Base-by-base conservation (phyloP, 2,113 vertebrate species). In the Synchiropus splendidus region DNA sequence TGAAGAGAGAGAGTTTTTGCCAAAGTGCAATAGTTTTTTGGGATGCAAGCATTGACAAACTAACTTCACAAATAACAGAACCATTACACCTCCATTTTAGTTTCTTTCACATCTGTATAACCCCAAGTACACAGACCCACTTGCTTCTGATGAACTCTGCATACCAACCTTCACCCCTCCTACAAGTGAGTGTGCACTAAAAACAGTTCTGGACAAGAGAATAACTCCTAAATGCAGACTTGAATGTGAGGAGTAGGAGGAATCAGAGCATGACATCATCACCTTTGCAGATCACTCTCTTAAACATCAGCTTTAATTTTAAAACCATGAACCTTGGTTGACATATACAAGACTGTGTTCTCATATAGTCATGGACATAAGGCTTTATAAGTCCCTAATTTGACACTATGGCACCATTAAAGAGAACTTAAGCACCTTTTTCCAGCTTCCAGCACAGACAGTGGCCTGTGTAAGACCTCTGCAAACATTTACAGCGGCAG, bases 381-480 rank as follows among this genome's bases (percentile, higher is more conserved):
- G 6, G 43, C 31, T 13, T 35, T 18, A 15, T 18, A 32, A 15
- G 36, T 6, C 13, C 9, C 1, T 43, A n/a, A 42, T 38, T 16
- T 36, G 35, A 52, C 21, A 42, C 16, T 43, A 42, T 33, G n/a
- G 37, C 36, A 31, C 38, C 45, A 45, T 14, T 59, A 30, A 56
- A 64, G 61, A 61, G 2, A 48, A 58, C 36, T 48, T 42, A 44
- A 54, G 42, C 35, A 63, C 56, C 56, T 78, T 62, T 18, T 39
- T 32, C 62, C 40, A 18, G 57, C 47, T 42, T 13, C 21, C 11
- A 9, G 40, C 10, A 12, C 11, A 48, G 41, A 48, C 57, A 70
- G 48, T 15, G 60, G 51, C 51, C 54, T 36, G 34, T 33, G 31
- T 54, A 42, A 51, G 41, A 65, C 60, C 65, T 52, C 18, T 2